These are phyloP conservation scores for Boloria selene DNA, from an alignment of 2,888 invertebrate genomes.

Conservation along the genomic window DNA sequence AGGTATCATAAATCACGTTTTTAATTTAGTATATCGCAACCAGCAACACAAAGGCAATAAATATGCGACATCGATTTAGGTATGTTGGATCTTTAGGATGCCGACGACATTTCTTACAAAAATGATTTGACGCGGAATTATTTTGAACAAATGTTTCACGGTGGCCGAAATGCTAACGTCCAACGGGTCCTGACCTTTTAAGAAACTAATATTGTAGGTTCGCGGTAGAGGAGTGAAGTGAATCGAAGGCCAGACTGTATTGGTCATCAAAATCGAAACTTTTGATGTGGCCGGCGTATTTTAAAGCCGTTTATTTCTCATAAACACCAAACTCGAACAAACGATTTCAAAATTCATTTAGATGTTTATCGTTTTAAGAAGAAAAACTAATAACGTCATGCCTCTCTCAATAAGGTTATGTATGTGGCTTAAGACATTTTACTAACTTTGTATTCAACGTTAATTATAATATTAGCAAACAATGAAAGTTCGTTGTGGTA, in stretches of 20 bases:
- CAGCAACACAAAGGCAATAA: constrained; percentile 67
- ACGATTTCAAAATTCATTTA: constrained; percentile 72
- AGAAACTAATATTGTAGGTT: constrained; percentile 16
- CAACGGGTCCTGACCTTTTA: constrained; percentile 25
- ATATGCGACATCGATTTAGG: constrained; percentile 66
- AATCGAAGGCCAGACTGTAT: constrained; percentile 29
- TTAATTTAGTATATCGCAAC: constrained; percentile 49
- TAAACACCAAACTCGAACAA: constrained; percentile 64
- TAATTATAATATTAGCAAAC: not conserved
- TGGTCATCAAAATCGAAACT: constrained; percentile 29
- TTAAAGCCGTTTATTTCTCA: constrained; percentile 70
- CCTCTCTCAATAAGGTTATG: constrained; percentile 44
- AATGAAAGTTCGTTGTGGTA: too few relatives aligned
- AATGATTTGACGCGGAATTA: constrained; percentile 50
- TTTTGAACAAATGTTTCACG: constrained; percentile 39
- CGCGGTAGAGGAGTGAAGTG: constrained; percentile 19
- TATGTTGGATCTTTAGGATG: constrained; percentile 69
- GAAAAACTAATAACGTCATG: constrained; percentile 74
- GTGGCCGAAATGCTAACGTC: constrained; percentile 25
- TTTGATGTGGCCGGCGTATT: constrained; percentile 44
- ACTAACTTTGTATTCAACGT: constrained; percentile 24
- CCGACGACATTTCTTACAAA: constrained; percentile 67
- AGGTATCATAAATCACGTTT: constrained; percentile 43
- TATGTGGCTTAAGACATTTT: constrained; percentile 35
- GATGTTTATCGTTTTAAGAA: constrained; percentile 75